Evolutionary conservation across 2,888 invertebrate genomes (phyloP), one percentile per base, ranked within the genome.

Genomic region (Pterostichus niger): DNA sequence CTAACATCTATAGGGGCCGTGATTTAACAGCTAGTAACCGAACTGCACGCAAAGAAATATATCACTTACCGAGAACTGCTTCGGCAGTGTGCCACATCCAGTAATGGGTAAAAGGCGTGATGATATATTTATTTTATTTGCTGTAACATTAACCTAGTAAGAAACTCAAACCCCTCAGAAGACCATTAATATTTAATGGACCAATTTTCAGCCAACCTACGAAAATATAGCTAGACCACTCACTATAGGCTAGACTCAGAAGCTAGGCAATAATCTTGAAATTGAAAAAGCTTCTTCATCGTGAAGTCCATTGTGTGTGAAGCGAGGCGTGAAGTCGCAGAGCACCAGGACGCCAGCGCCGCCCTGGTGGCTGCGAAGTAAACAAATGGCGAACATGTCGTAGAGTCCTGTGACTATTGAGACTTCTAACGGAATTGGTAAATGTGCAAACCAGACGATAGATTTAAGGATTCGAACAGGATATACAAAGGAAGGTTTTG

Each of bases 221-320:
- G 40, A 9, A 6, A 0, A n/a, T 49, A 6, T 13, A 49, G 13
- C 49, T 49, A 49, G 13, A 13, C 13, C 11, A n/a, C 49, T 49
- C 49, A 49, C 11, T 10, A 24, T 49, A 49, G 49, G 10, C 49
- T 13, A 49, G 49, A 2, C 10, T 49, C n/a, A 1, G 11, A 5
- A 49, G 2, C 49, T 49, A 49, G 40, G 7, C 49, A 49, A 49
- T 49, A 49, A 49, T 49, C n/a, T 49, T 49, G 49, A 49, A 31
- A 35, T 64, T 64, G 64, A 64, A 59, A 59, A 64, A 31, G 33
- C 33, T 59, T n/a, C 64, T 40, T 40, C 40, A 40, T 40, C 6
- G 40, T 40, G 40, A 24, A 40, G 64, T 64, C 64, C 64, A 64
- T 64, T 64, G 64, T 64, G 35, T 13, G 33, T 64, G 33, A 24